These are phyloP conservation scores for Philaenus spumarius DNA, from an alignment of 1,140 invertebrate genomes.

Conservation along the genomic window DNA sequence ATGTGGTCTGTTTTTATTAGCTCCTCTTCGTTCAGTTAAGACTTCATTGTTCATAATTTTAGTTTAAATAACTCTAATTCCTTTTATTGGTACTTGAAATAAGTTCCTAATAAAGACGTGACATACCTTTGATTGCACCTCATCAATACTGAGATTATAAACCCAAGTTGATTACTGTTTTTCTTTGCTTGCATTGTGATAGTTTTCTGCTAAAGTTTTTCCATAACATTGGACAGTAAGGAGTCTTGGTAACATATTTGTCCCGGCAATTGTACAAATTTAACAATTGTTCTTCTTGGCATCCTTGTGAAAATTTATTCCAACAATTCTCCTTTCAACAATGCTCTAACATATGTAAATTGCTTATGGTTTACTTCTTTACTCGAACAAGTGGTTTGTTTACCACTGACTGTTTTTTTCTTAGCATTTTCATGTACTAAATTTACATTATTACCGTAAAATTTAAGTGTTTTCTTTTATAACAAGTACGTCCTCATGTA, in stretches of 20 bases:
- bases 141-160: background rate
- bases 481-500: no score
- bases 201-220: background rate
- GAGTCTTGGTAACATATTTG: no score
- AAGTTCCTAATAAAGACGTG: background rate
- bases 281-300: background rate
- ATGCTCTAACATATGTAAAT: no score
- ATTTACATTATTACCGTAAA: background rate
- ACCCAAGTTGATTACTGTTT: background rate
- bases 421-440: background rate
- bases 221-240: no score
- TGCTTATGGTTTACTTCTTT: no score
- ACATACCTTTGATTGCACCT: background rate
- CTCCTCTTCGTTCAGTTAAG: background rate
- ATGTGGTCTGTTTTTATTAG: background rate
- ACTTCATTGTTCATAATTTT: background rate
- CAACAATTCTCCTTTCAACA: no score
- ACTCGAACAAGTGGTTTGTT: no score
- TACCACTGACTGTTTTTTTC: no score
- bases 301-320: no score
- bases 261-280: background rate
- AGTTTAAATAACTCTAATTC: background rate
- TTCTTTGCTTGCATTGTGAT: background rate
- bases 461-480: background rate
- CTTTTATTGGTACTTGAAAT: background rate